Percentiles rank a stretch among this genome's conserved stretches.
phyloP scores from a whole-genome alignment of 2,888 invertebrate genomes.

The Rhagium mordax region DNA sequence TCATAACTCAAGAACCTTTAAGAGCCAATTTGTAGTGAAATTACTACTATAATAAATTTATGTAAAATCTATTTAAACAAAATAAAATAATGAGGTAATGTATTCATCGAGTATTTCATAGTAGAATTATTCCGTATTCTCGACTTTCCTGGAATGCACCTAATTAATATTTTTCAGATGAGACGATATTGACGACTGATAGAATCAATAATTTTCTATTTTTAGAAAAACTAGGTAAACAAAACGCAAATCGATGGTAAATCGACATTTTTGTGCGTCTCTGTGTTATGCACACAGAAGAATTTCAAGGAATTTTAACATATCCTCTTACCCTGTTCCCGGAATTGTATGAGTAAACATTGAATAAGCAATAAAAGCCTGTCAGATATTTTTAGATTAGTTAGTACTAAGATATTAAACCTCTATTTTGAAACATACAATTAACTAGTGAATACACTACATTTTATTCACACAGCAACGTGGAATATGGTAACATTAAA shows the following conservation, averaged over 20 bases:
- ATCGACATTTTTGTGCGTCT: neutral
- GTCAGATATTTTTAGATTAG: conserved; percentile 46
- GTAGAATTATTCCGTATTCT: too few relatives aligned
- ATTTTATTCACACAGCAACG: conserved; percentile 2
- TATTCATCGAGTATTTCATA: too few relatives aligned
- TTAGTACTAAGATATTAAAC: conserved; percentile 48
- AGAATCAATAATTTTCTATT: neutral
- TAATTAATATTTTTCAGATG: neutral
- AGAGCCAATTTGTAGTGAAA: too few relatives aligned
- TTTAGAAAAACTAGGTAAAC: neutral
- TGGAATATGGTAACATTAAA: neutral
- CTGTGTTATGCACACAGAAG: conserved; percentile 1
- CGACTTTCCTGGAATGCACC: neutral
- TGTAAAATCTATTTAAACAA: too few relatives aligned
- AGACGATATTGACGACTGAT: neutral
- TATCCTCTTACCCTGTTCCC: conserved; percentile 41
- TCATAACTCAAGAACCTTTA: too few relatives aligned
- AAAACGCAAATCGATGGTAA: neutral
- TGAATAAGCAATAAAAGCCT: conserved; percentile 47
- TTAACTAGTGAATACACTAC: conserved; percentile 28
- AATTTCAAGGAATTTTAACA: conserved; percentile 12
- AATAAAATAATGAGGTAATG: too few relatives aligned
- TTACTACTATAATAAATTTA: too few relatives aligned
- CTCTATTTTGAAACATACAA: conserved; percentile 44
- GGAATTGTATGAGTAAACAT: conserved; percentile 47